A percentile compares a stretch with the other conserved stretches of the same genome.
These are phyloP conservation scores for Gymnothorax javanicus DNA, from an alignment of 2,797 vertebrate genomes.

Conservation along the genomic window DNA sequence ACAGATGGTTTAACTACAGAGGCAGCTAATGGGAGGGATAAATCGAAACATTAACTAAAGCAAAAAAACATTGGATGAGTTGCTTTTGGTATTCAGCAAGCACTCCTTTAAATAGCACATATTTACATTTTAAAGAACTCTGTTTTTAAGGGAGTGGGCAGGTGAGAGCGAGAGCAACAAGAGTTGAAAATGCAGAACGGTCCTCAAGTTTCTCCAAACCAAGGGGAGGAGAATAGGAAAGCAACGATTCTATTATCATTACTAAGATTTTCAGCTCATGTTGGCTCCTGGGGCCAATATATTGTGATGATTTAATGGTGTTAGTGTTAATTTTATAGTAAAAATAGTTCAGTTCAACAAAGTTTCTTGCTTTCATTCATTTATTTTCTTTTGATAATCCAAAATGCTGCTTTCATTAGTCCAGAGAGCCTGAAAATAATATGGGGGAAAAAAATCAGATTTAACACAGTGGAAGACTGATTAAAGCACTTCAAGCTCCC, in stretches of 20 bases:
- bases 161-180: neutral
- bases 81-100: neutral
- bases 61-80: neutral
- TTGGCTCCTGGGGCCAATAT: conserved; percentile 20
- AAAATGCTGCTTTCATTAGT: neutral
- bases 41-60: neutral
- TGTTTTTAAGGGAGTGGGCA: neutral
- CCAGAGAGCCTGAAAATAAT: conserved; percentile 36
- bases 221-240: neutral
- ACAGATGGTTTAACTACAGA: neutral
- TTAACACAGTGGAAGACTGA: neutral
- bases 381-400: neutral
- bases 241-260: neutral
- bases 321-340: conserved; percentile 46
- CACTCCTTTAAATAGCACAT: neutral
- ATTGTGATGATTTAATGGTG: conserved; percentile 40
- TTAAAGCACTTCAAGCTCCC: conserved; percentile 44
- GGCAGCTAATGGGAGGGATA: neutral
- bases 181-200: neutral
- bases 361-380: conserved; percentile 7
- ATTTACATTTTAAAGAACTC: neutral
- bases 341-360: conserved; percentile 21
- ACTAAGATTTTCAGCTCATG: too few relatives aligned
- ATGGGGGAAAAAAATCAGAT: conserved; percentile 36
- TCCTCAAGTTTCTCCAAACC: neutral